A percentile compares a stretch with the other conserved stretches of the same genome.
Conservation (phyloP, 1,140 invertebrate genomes). For the Zaprionus taronus region DNA sequence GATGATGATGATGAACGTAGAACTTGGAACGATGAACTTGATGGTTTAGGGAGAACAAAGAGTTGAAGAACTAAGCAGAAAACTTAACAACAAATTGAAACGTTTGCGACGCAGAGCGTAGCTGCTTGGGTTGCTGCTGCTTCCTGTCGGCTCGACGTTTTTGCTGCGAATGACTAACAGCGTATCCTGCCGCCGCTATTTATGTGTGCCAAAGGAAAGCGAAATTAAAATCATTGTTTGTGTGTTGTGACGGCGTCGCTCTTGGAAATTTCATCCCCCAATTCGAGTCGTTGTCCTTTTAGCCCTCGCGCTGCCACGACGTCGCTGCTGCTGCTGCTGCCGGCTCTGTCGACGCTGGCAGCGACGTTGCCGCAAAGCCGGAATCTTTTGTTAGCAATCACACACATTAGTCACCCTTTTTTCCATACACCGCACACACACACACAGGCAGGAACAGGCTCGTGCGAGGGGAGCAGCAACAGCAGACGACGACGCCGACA, state of each 20-base stretch:
- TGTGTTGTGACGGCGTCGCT: slow-evolving; percentile 66
- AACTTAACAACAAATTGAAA: slow-evolving; percentile 67
- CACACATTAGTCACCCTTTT: slow-evolving; percentile 84
- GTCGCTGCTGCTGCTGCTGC: neutral
- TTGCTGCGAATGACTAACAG: slow-evolving; percentile 83
- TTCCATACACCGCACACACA: slow-evolving; percentile 51
- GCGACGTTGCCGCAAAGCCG: slow-evolving; percentile 63
- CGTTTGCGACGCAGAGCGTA: slow-evolving; percentile 53
- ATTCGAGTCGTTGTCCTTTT: slow-evolving; percentile 79
- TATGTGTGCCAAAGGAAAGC: slow-evolving; percentile 83
- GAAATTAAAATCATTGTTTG: slow-evolving; percentile 83
- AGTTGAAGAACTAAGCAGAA: slow-evolving; percentile 62
- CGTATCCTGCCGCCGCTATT: slow-evolving; percentile 73
- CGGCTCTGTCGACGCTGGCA: slow-evolving; percentile 20
- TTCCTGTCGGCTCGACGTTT: slow-evolving; percentile 82
- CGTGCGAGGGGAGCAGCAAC: slow-evolving; percentile 33
- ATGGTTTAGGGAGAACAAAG: slow-evolving; percentile 26
- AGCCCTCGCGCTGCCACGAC: slow-evolving; percentile 49
- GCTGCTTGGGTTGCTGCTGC: slow-evolving; percentile 53
- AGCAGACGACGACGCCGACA: slow-evolving; percentile 37
- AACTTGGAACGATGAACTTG: slow-evolving; percentile 11
- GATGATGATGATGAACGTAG: slow-evolving; percentile 9
- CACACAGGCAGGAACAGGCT: slow-evolving; percentile 15
- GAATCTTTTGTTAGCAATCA: slow-evolving; percentile 84
- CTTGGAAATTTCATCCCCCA: slow-evolving; percentile 76